Evolutionary conservation across 37 sponge, comb jelly and placozoan species (phyloP).

Genomic region (Beroe forskalii): DNA sequence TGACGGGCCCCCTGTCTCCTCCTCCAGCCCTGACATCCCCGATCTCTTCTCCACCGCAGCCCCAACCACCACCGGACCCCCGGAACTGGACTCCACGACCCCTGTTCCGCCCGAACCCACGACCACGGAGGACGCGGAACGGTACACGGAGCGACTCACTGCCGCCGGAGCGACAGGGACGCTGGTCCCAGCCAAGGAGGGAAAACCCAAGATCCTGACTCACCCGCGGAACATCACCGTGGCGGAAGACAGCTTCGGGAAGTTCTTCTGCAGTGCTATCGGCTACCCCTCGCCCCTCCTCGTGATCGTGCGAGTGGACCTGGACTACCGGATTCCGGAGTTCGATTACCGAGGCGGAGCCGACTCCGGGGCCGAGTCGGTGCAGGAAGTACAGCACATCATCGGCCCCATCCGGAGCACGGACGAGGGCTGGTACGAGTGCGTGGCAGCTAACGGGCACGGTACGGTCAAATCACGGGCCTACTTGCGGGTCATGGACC

Average conservation of each 20-base stretch:
- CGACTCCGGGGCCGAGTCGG: slow-evolving; percentile 5
- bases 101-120: not conserved
- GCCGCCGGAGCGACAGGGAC: not conserved
- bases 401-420: slow-evolving; percentile 9
- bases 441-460: slow-evolving; percentile 29
- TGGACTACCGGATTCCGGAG: not conserved
- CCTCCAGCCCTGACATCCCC: not conserved
- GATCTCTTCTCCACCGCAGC: not conserved
- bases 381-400: slow-evolving; percentile 42
- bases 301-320: slow-evolving; percentile 24
- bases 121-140: not conserved
- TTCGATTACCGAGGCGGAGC: not conserved
- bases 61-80: not conserved
- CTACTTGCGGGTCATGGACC: slow-evolving; percentile 55
- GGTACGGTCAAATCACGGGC: slow-evolving; percentile 48
- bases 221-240: slow-evolving; percentile 55
- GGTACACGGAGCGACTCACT: not conserved
- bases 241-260: slow-evolving; percentile 6
- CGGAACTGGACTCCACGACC: no score
- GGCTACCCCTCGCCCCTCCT: not conserved
- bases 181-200: not conserved
- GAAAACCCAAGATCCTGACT: not conserved
- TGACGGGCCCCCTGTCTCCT: not conserved
- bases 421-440: slow-evolving; percentile 59
- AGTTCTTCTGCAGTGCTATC: slow-evolving; percentile 27